Base-by-base conservation (phyloP, 2,888 invertebrate species). In the Parnassius apollo region DNA sequence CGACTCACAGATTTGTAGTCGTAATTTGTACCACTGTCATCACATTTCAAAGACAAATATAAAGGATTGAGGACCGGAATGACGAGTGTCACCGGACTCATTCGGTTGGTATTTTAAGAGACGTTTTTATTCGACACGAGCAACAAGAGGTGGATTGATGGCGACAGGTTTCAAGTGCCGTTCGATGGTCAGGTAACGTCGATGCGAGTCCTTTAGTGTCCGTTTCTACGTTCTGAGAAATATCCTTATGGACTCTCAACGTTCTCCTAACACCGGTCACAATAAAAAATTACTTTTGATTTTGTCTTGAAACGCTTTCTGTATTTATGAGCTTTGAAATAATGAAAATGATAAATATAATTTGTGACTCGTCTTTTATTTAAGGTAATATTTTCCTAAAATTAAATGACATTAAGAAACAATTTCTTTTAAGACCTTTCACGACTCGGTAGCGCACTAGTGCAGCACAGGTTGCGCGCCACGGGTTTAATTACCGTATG, bases 41-140 rank as follows among this genome's bases (percentile, higher is more conserved):
- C 91, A 91, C 91, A 91, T 91, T 91, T 91, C 89, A 91, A 91
- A 91, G 91, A 91, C 91, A 91, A 91, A 91, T 89, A 91, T 91
- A 91, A 91, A 91, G 89, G 85, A 90, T 91, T 85, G 91, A 87
- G 85, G 81, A 81, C 83, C 84, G 84, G 88, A 86, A 88, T 91
- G 91, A 91, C 90, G 86, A 91, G 90, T 90, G 91, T 88, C 88
- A 88, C 82, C 79, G 82, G 74, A 82, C 80, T 83, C 88, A 82
- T 88, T 86, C 81, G 80, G 81, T 75, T 90, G 89, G 88, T 86
- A 90, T 91, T 88, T 91, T 88, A 87, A 88, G 78, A 89, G 86
- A 86, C 82, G 83, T 85, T 91, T 86, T 91, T 90, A 90, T 90
- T 89, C 87, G 86, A 90, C 48, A 48, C 84, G 87, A 89, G 83